These are phyloP conservation scores for Diachrysia chrysitis DNA, from an alignment of 2,888 invertebrate genomes.

Conservation along the genomic window DNA sequence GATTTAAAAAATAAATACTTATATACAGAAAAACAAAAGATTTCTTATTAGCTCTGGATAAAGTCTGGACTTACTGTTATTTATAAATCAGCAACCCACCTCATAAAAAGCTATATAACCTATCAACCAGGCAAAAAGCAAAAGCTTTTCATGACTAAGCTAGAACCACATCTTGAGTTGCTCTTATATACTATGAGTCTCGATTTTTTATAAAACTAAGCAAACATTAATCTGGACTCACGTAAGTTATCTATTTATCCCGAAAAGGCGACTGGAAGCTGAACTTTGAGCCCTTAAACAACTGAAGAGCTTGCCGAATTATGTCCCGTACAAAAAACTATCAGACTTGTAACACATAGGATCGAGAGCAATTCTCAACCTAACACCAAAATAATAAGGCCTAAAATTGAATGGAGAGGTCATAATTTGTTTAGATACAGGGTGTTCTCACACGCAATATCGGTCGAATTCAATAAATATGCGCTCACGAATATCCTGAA, in stretches of 20 bases:
- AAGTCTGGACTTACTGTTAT: too few relatives aligned
- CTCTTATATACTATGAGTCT: slow-evolving; percentile 8
- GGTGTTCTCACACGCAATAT: slow-evolving; percentile 48
- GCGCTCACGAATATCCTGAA: slow-evolving; percentile 50
- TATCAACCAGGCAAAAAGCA: not conserved
- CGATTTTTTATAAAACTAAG: slow-evolving; percentile 29
- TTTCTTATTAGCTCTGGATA: not conserved
- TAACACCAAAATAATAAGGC: accelerated
- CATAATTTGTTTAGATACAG: slow-evolving; percentile 22
- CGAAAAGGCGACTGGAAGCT: slow-evolving; percentile 56
- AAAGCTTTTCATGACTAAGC: not conserved
- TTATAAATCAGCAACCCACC: not conserved
- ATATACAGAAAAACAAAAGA: not conserved
- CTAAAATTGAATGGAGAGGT: slow-evolving; percentile 8
- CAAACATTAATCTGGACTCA: slow-evolving; percentile 44
- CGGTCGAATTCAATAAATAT: slow-evolving; percentile 66
- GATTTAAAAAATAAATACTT: too few relatives aligned
- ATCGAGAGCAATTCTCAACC: slow-evolving; percentile 18
- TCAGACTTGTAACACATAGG: slow-evolving; percentile 34
- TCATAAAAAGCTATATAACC: not conserved
- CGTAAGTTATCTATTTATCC: slow-evolving; percentile 59
- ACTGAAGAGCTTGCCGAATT: slow-evolving; percentile 60
- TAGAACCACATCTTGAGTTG: slow-evolving; percentile 10
- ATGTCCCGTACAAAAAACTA: slow-evolving; percentile 51
- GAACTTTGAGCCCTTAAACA: slow-evolving; percentile 56